Evolutionary conservation across 2,888 invertebrate species (phyloP).

Genomic region (Mesodorylaimus sp.): DNA sequence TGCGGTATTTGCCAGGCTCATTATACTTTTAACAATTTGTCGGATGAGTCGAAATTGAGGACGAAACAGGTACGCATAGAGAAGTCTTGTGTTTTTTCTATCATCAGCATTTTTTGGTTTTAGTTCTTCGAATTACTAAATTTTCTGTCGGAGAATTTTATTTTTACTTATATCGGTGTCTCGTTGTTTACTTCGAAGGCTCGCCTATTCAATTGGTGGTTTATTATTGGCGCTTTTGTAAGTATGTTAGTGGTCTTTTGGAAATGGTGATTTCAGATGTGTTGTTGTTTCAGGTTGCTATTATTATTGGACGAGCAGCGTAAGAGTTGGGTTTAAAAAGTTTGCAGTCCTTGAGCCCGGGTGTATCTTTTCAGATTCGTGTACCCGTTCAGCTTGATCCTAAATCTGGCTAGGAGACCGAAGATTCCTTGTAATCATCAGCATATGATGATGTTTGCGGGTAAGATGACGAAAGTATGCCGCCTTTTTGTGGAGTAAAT

Average conservation of each 20-base stretch:
- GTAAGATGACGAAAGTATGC: too few relatives aligned
- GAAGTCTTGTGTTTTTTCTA: too few relatives aligned
- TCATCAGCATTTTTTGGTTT: too few relatives aligned
- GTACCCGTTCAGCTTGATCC: slow-evolving; percentile 73
- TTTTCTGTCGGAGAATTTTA: slow-evolving; percentile 91
- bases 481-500: too few relatives aligned
- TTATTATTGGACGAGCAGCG: too few relatives aligned
- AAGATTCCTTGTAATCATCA: slow-evolving; percentile 83
- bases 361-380: too few relatives aligned
- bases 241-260: too few relatives aligned
- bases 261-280: too few relatives aligned
- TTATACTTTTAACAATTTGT: slow-evolving; percentile 90
- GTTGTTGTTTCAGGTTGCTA: too few relatives aligned
- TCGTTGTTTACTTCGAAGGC: slow-evolving; percentile 94
- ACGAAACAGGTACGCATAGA: slow-evolving; percentile 59
- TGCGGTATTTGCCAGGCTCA: slow-evolving; percentile 98
- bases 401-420: slow-evolving; percentile 75
- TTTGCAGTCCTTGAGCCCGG: too few relatives aligned
- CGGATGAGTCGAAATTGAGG: slow-evolving; percentile 59
- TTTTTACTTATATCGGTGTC: slow-evolving; percentile 93
- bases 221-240: slow-evolving; percentile 82
- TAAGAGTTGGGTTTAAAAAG: too few relatives aligned
- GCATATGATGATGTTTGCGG: slow-evolving; percentile 91
- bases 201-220: slow-evolving; percentile 75
- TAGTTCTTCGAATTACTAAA: slow-evolving; percentile 71